Evolutionary conservation across 1,140 invertebrate species (phyloP).

Genomic region (Tetragnatha versicolor): DNA sequence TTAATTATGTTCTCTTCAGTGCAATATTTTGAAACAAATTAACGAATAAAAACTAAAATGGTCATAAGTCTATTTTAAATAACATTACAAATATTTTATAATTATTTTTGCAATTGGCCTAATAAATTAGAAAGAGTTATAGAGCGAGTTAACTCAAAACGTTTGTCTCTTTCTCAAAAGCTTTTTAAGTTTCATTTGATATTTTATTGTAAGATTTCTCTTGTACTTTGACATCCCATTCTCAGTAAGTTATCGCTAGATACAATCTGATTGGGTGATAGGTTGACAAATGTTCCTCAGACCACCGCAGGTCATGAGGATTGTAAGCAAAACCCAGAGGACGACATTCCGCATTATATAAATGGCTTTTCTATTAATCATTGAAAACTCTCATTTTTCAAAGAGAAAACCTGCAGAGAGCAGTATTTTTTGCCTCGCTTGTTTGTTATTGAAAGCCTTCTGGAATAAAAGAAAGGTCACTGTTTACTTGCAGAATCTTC

Average conservation of each 20-base stretch:
- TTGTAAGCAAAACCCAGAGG: conserved; percentile 20
- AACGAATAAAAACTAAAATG: no score
- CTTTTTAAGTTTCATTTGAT: conserved; percentile 3
- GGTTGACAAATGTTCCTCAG: conserved; percentile 3
- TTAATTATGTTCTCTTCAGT: no score
- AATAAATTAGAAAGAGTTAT: no score
- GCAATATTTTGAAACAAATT: no score
- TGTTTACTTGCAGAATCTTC: conserved; percentile 17
- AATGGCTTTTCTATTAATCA: conserved; percentile 26
- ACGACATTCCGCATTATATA: conserved; percentile 33
- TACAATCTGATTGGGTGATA: conserved; percentile 21
- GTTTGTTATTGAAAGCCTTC: conserved; percentile 10
- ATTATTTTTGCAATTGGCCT: no score
- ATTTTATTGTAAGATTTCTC: background rate
- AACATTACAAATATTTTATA: no score
- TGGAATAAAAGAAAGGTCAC: background rate
- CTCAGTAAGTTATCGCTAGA: conserved; percentile 8
- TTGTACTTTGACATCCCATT: background rate
- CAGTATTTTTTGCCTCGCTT: background rate
- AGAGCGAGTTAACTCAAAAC: no score
- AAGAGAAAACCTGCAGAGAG: conserved; percentile 11
- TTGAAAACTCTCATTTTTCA: conserved; percentile 34
- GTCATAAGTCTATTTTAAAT: no score
- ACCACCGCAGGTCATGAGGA: conserved; percentile 11
- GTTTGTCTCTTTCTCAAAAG: no score